These are phyloP conservation scores for Chrysogorgia sp. DNA, from an alignment of 92 coral and sea anemone species.

Conservation along the genomic window DNA sequence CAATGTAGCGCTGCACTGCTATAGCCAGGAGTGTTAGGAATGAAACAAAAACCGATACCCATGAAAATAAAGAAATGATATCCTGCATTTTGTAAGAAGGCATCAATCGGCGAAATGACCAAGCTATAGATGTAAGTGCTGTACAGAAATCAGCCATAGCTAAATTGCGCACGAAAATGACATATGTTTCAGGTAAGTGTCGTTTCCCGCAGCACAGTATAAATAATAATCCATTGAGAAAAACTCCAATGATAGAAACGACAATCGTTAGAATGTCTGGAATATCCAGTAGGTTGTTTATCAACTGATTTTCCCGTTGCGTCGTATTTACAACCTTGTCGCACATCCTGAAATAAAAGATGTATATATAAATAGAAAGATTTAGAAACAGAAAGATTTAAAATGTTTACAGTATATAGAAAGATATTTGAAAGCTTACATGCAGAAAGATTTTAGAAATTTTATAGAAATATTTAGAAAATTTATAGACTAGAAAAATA, in stretches of 20 bases:
- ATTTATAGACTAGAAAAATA: no score
- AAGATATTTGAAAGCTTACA: no score
- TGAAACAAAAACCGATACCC: constrained; percentile 24
- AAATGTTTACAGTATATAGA: not conserved
- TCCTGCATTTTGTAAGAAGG: not conserved
- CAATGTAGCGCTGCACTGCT: constrained; percentile 33
- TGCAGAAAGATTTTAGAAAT: no score
- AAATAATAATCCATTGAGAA: constrained; percentile 21
- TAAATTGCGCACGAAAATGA: constrained; percentile 6
- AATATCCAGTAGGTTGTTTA: not conserved
- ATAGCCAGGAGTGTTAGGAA: constrained; percentile 22
- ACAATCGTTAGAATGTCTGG: constrained; percentile 1
- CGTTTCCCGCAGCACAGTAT: not conserved
- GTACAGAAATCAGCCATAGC: constrained; percentile 14
- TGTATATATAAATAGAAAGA: no score
- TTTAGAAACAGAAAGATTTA: no score
- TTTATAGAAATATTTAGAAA: no score
- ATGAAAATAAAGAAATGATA: not conserved
- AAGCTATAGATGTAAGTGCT: not conserved
- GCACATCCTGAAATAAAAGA: no score
- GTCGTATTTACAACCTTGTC: not conserved
- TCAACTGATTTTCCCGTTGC: not conserved
- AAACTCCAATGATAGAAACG: constrained; percentile 15
- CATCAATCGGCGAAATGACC: constrained; percentile 18
- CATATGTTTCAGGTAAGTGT: constrained; percentile 2